These are phyloP conservation scores for Pantelozetes paolii DNA, from an alignment of 2,888 invertebrate genomes.

Conservation along the genomic window DNA sequence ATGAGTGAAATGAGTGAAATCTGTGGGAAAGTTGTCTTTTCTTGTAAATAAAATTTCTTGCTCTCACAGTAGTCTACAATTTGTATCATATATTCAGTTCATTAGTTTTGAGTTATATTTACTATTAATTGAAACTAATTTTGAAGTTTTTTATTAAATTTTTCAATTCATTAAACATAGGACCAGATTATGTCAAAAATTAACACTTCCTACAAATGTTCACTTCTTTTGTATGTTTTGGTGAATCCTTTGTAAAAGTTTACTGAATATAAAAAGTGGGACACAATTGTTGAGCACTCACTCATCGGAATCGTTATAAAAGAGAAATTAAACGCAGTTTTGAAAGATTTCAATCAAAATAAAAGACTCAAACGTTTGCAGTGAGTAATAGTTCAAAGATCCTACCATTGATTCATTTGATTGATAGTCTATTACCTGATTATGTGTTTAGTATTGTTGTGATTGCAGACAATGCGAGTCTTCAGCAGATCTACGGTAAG, in stretches of 20 bases:
- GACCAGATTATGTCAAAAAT: background rate
- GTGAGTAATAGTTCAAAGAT: background rate
- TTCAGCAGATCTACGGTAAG: background rate
- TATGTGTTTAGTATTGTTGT: background rate
- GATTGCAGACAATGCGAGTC: constrained; percentile 6
- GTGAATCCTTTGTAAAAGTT: background rate
- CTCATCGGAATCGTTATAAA: constrained; percentile 19
- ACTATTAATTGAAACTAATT: background rate
- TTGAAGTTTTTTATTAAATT: background rate
- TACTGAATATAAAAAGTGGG: constrained; percentile 21
- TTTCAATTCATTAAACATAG: constrained; percentile 3
- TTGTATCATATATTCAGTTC: background rate
- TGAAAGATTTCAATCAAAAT: background rate
- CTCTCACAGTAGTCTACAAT: too few relatives aligned
- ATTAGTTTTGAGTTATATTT: constrained; percentile 2
- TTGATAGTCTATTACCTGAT: background rate
- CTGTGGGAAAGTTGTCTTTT: too few relatives aligned
- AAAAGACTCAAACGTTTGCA: background rate
- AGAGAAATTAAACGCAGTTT: constrained; percentile 4
- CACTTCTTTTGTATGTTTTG: background rate
- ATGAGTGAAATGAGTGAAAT: too few relatives aligned
- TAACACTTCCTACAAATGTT: constrained; percentile 21
- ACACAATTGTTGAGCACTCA: background rate
- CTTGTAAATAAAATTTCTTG: too few relatives aligned
- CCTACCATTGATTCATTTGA: background rate